A percentile compares a stretch with the other conserved stretches of the same genome.
Evolutionary conservation across 2,888 invertebrate species (phyloP).

Genomic region (Mesorhabditis spiculigera): DNA sequence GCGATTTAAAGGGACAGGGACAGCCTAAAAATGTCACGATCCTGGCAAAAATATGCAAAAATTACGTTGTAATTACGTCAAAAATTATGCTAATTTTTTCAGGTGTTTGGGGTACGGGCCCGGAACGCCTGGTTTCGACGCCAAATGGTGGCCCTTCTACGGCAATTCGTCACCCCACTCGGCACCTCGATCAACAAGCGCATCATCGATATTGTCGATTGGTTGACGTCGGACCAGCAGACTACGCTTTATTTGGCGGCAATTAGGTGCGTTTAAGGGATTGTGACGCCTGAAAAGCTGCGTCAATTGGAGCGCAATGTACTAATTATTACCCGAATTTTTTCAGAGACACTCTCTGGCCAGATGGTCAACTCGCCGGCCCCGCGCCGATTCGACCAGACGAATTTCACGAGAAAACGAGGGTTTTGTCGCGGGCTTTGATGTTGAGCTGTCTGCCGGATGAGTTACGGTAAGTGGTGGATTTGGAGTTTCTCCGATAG

Average conservation of each 20-base stretch:
- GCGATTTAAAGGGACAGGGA: background rate
- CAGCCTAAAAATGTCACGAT: no score
- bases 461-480: conserved; percentile 80
- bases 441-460: conserved; percentile 80
- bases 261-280: conserved; percentile 75
- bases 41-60: no score
- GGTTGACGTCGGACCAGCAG: conserved; percentile 80
- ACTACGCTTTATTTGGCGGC: conserved; percentile 80
- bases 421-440: conserved; percentile 81
- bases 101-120: conserved; percentile 74
- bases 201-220: conserved; percentile 82
- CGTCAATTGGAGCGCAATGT: no score
- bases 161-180: conserved; percentile 77
- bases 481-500: no score
- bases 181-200: conserved; percentile 80
- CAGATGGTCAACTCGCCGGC: conserved; percentile 66
- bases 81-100: background rate
- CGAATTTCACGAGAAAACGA: conserved; percentile 71
- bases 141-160: conserved; percentile 71
- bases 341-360: conserved; percentile 67
- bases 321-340: no score
- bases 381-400: conserved; percentile 64
- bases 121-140: conserved; percentile 78
- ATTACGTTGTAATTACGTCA: no score
- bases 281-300: no score